phyloP scores from a whole-genome alignment of 2,797 vertebrate genomes.

The Moxostoma hubbsi region DNA sequence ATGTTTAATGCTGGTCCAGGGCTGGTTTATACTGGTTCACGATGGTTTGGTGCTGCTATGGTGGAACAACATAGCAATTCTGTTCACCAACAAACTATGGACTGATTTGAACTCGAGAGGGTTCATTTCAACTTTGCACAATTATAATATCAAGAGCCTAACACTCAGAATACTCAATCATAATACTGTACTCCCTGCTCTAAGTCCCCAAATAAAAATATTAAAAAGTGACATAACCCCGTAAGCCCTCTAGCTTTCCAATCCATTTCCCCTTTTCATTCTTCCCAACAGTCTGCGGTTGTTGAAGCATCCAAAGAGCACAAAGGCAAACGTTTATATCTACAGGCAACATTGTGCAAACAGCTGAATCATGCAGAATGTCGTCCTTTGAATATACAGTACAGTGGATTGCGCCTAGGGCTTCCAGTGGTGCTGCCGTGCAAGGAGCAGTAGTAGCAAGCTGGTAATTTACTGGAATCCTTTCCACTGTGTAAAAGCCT shows the following conservation, averaged over 20 bases:
- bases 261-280: constrained; percentile 38
- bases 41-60: too few relatives aligned
- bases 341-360: constrained; percentile 55
- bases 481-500: background rate
- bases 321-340: constrained; percentile 48
- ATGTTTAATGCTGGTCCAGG: too few relatives aligned
- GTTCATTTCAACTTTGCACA: constrained; percentile 20
- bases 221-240: constrained; percentile 23
- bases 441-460: constrained; percentile 10
- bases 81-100: too few relatives aligned
- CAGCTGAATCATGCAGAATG: constrained; percentile 59
- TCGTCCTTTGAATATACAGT: constrained; percentile 35
- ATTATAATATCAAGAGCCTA: background rate
- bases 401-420: constrained; percentile 21
- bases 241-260: constrained; percentile 35
- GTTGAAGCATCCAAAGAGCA: constrained; percentile 46
- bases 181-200: background rate
- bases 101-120: background rate
- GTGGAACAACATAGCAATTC: too few relatives aligned
- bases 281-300: constrained; percentile 35
- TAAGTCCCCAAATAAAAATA: constrained; percentile 13
- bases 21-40: too few relatives aligned
- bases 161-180: background rate
- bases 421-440: constrained; percentile 29
- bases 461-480: constrained; percentile 13